Evolutionary conservation across 2,113 vertebrate genomes (phyloP), one percentile per base, ranked within the genome.

Genomic region (Dendropsophus ebraccatus): DNA sequence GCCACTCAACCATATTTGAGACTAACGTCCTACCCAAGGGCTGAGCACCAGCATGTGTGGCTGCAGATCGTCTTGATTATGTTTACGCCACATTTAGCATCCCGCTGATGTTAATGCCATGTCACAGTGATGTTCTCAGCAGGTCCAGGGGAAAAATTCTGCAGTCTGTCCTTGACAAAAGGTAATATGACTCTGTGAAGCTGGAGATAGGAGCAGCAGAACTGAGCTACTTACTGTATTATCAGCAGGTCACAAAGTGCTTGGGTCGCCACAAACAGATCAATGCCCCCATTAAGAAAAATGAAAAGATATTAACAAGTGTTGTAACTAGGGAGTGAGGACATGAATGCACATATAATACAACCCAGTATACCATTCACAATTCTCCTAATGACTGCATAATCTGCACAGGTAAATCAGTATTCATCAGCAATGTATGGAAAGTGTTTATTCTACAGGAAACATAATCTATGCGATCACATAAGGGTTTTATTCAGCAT

Each of bases 51-150:
- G 77, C 84, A 86, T 81, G 62, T 30, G 47, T 60, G 41, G 52
- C 37, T 28, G 65, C 77, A 81, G 75, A 86, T 86, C n/a, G 13
- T 30, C 13, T 41, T 56, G 67, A 86, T 86, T 74, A 52, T 58
- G 69, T 81, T 86, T 17, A 73, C 49, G 78, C 85, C 41, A 73
- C 77, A 86, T 86, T 86, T 74, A 81, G 49, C 85, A 81, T 72
- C 41, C 62, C 65, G 35, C 32, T 30, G 60, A 84, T 62, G 70
- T 49, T 81, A 56, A 74, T 54, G 49, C 23, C 77, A 30, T 72
- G 69, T 73, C 54, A 58, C 69, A 73, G 37, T 45, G 73, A 50
- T 30, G 28, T 81, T 73, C 49, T 58, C 12, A 79, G 25, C 50
- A 74, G 35, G 49, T 58, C 19, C 16, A 72, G 37, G 52, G 85